Conservation (phyloP, 2,113 vertebrate genomes). For the Oryzias curvinotus region DNA sequence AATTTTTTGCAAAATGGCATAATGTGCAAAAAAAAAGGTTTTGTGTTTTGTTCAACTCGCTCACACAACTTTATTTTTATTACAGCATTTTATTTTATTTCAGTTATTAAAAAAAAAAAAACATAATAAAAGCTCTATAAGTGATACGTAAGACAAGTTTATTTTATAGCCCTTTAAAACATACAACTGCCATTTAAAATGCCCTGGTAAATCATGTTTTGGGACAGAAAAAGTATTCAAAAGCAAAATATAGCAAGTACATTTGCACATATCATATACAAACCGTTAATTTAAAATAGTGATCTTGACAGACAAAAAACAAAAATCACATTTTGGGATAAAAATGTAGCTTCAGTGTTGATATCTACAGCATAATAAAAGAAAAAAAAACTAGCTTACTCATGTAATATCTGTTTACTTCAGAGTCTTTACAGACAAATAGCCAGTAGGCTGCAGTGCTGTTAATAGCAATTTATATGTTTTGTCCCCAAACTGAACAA, state of each 20-base stretch:
- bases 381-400: conserved; percentile 49
- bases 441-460: conserved; percentile 9
- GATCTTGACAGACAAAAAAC: conserved; percentile 32
- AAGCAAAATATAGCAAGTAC: conserved; percentile 46
- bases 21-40: too few species aligned
- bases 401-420: conserved; percentile 34
- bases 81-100: conserved; percentile 43
- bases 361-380: conserved; percentile 42
- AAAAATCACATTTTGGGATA: conserved; percentile 80
- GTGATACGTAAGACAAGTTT: conserved; percentile 9
- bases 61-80: background rate
- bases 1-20: too few species aligned
- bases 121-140: conserved; percentile 10
- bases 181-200: background rate
- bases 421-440: conserved; percentile 30
- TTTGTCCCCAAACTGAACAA: conserved; percentile 25
- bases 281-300: conserved; percentile 41
- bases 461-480: conserved; percentile 21
- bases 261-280: conserved; percentile 14
- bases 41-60: background rate
- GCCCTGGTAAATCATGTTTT: conserved; percentile 27
- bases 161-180: too few species aligned
- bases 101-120: conserved; percentile 16
- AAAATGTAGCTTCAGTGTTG: conserved; percentile 71
- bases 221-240: conserved; percentile 34